These are phyloP conservation scores for Epinephelus cyanopodus DNA, from an alignment of 2,113 vertebrate species.

Conservation along the genomic window DNA sequence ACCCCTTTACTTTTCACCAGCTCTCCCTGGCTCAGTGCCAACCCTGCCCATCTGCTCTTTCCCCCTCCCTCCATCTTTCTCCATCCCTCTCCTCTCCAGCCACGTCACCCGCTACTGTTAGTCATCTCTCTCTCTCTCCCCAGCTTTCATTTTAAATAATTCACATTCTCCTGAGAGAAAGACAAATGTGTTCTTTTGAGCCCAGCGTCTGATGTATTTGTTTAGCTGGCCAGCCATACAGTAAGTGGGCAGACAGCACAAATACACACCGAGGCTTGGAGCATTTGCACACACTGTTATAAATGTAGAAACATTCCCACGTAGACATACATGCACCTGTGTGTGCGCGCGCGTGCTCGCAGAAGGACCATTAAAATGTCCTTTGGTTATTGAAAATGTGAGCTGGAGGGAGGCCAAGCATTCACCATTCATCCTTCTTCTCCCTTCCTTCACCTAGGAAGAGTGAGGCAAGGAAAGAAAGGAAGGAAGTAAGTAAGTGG, in stretches of 20 bases:
- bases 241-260: slow-evolving; percentile 36
- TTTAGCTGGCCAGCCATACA: slow-evolving; percentile 42
- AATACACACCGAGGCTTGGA: slow-evolving; percentile 17
- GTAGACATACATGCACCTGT: not conserved
- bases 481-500: not conserved
- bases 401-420: slow-evolving; percentile 58
- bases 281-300: slow-evolving; percentile 1
- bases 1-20: slow-evolving; percentile 41
- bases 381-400: slow-evolving; percentile 47
- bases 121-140: slow-evolving; percentile 50
- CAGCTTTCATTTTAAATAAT: slow-evolving; percentile 86
- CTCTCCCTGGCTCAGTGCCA: slow-evolving; percentile 68
- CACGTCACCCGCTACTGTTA: slow-evolving; percentile 45
- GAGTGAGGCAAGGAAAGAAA: slow-evolving; percentile 5
- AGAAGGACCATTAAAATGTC: slow-evolving; percentile 52
- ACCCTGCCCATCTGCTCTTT: slow-evolving; percentile 73
- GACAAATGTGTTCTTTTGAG: slow-evolving; percentile 64
- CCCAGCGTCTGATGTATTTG: slow-evolving; percentile 67
- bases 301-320: slow-evolving; percentile 1
- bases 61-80: slow-evolving; percentile 21
- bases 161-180: slow-evolving; percentile 82
- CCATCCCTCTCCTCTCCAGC: slow-evolving; percentile 37
- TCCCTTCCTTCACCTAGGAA: slow-evolving; percentile 17
- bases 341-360: not conserved
- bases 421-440: slow-evolving; percentile 42